Percentiles rank a stretch among this genome's conserved stretches.
Evolutionary conservation across 2,797 vertebrate species (phyloP).

Genomic region (Sitta carolinensis): DNA sequence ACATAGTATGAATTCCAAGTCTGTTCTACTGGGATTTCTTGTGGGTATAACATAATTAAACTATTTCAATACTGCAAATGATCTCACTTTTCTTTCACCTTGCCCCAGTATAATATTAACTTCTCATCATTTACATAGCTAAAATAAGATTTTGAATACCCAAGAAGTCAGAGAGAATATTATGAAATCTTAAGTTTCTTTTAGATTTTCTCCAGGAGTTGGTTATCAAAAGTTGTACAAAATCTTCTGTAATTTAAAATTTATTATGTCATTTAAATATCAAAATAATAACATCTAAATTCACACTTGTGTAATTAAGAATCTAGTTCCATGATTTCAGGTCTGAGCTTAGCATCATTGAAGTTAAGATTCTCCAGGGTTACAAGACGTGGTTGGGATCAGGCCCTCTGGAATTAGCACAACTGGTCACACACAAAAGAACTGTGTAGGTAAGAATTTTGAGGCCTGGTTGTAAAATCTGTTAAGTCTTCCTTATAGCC

Average conservation of each 20-base stretch:
- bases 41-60: constrained; percentile 48
- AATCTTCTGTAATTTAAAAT: neutral
- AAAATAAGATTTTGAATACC: constrained; percentile 52
- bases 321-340: neutral
- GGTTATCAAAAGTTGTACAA: neutral
- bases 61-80: constrained; percentile 37
- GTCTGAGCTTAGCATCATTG: neutral
- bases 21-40: constrained; percentile 13
- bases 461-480: neutral
- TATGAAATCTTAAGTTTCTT: neutral
- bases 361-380: neutral
- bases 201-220: neutral
- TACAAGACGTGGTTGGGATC: neutral
- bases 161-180: neutral
- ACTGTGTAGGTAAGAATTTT: neutral
- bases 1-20: constrained; percentile 39
- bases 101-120: constrained; percentile 28
- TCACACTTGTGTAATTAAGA: neutral
- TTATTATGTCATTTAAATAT: neutral
- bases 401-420: neutral
- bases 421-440: neutral
- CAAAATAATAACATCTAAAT: neutral
- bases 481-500: neutral
- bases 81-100: constrained; percentile 49
- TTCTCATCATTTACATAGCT: constrained; percentile 49